Percentiles rank a stretch among this genome's conserved stretches.
These are phyloP conservation scores for Amphipoea lucens DNA, from an alignment of 2,888 invertebrate species.

Conservation along the genomic window DNA sequence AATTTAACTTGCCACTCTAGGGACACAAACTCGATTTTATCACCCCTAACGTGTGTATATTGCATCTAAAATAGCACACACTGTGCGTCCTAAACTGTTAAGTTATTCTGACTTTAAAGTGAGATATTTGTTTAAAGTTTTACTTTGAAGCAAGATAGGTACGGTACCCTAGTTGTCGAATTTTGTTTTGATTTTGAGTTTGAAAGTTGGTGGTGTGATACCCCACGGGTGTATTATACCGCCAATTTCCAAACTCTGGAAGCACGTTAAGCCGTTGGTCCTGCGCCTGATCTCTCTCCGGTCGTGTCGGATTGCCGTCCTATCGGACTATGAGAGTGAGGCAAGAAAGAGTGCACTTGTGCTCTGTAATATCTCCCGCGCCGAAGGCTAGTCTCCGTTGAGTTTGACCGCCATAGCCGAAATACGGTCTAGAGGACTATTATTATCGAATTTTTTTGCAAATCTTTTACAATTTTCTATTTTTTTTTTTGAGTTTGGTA, in stretches of 20 bases:
- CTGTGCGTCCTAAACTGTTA: constrained; percentile 6
- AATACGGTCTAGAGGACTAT: neutral
- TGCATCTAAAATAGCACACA: constrained; percentile 24
- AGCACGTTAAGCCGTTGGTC: neutral
- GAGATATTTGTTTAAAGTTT: constrained; percentile 15
- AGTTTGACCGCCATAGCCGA: too few species aligned
- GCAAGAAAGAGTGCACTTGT: too few species aligned
- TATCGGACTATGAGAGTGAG: too few species aligned
- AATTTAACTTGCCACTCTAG: constrained; percentile 39
- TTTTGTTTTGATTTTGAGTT: neutral
- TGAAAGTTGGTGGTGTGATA: neutral
- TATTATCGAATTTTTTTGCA: neutral
- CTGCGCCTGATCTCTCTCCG: too few species aligned
- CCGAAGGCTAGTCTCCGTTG: too few species aligned
- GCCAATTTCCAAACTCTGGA: too few species aligned
- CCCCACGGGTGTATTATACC: too few species aligned
- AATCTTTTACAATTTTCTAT: too few species aligned
- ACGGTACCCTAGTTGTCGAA: neutral
- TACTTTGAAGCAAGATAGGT: neutral
- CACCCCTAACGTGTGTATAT: constrained; percentile 13
- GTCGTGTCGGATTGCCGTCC: too few species aligned
- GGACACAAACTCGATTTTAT: constrained; percentile 41
- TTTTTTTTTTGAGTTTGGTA: too few species aligned
- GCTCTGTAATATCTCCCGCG: too few species aligned
- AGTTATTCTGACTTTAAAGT: neutral